Percentiles rank a stretch among this genome's conserved stretches.
phyloP scores from a whole-genome alignment of 2,888 invertebrate genomes.

The Eupeodes latifasciatus region DNA sequence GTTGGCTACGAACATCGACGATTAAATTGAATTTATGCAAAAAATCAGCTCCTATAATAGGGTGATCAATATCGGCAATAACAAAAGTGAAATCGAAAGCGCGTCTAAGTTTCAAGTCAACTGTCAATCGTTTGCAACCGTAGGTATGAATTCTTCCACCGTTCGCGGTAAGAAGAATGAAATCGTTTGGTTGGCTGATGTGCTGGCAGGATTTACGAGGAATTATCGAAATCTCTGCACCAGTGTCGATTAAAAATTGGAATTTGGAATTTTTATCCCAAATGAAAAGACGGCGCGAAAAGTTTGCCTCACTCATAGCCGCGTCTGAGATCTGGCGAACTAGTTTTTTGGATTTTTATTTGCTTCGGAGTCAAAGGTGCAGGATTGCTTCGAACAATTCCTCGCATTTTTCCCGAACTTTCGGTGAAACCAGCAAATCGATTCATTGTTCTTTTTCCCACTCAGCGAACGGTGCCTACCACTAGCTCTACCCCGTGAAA shows the following conservation, averaged over 20 bases:
- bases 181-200: conserved; percentile 26
- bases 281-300: conserved; percentile 32
- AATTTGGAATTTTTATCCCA: conserved; percentile 6
- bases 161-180: conserved; percentile 41
- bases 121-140: too few species aligned
- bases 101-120: background rate
- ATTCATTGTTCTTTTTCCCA: background rate
- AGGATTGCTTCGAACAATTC: conserved; percentile 6
- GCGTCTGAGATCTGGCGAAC: conserved; percentile 35
- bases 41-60: conserved; percentile 35
- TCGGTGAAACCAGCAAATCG: conserved; percentile 6
- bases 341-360: conserved; percentile 28
- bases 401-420: background rate
- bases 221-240: conserved; percentile 38
- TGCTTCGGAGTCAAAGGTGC: background rate
- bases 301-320: conserved; percentile 38
- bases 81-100: conserved; percentile 32
- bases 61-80: conserved; percentile 31
- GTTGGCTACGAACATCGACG: conserved; percentile 8
- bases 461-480: background rate
- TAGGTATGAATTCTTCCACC: conserved; percentile 8
- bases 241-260: conserved; percentile 27
- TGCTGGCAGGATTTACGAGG: conserved; percentile 30
- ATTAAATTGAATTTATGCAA: conserved; percentile 17
- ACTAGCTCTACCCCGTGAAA: background rate